A percentile compares a stretch with the other conserved stretches of the same genome.
Evolutionary conservation across 2,797 vertebrate genomes (phyloP).

Genomic region (Cottoperca gobio): DNA sequence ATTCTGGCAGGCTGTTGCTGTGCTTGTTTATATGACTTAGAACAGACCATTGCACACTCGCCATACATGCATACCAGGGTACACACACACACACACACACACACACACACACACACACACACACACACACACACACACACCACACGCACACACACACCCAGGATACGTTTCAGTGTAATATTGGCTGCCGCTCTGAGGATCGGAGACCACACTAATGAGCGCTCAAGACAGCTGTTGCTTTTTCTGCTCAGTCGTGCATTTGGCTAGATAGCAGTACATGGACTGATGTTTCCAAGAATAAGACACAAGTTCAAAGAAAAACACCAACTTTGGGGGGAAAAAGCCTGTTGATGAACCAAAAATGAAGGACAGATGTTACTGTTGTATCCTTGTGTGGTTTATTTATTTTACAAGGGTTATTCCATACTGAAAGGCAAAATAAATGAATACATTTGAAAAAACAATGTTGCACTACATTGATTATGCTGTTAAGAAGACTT

Average conservation of each 20-base stretch:
- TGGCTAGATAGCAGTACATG: conserved; percentile 23
- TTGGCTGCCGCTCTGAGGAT: conserved; percentile 64
- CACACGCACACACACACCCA: conserved; percentile 39
- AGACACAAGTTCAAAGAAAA: conserved; percentile 19
- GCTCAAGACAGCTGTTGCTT: conserved; percentile 75
- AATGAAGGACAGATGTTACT: background rate
- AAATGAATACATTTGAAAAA: background rate
- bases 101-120: conserved; percentile 25
- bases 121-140: conserved; percentile 10
- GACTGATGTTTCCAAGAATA: conserved; percentile 16
- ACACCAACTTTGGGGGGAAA: conserved; percentile 1
- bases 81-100: conserved; percentile 10
- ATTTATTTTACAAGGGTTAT: background rate
- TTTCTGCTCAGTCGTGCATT: conserved; percentile 45
- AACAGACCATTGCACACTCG: conserved; percentile 62
- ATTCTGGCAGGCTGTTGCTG: conserved; percentile 77
- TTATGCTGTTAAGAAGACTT: background rate
- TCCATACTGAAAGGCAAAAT: background rate
- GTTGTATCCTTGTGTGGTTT: background rate
- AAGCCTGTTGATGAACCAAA: background rate
- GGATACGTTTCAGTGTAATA: conserved; percentile 37
- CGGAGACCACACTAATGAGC: conserved; percentile 74
- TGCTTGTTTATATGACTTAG: conserved; percentile 71
- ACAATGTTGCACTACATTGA: background rate
- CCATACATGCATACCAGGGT: background rate